Evolutionary conservation across 2,113 vertebrate species (phyloP).

Genomic region (Sclerurus mexicanus): DNA sequence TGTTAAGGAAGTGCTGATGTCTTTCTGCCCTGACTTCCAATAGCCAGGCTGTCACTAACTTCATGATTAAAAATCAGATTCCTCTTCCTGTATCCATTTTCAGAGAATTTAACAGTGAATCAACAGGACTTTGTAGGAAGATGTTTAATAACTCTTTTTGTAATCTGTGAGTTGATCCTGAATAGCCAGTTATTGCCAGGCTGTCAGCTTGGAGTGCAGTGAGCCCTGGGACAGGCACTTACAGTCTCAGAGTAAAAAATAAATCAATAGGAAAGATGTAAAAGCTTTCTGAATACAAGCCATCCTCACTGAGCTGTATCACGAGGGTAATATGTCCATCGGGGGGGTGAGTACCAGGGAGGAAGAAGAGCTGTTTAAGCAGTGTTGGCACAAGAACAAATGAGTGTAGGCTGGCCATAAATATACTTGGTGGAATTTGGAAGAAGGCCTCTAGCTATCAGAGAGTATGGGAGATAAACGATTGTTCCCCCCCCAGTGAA

Average conservation of each 20-base stretch:
- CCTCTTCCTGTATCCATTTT: neutral
- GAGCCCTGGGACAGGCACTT: neutral
- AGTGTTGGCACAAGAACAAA: neutral
- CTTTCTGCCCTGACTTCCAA: neutral
- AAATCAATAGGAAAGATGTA: neutral
- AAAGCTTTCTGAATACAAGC: neutral
- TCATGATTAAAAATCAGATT: neutral
- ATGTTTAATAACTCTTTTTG: neutral
- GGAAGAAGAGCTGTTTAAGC: neutral
- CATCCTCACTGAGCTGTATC: neutral
- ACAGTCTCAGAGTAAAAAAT: neutral
- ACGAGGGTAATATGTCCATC: neutral
- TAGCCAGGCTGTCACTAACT: neutral
- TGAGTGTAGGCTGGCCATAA: neutral
- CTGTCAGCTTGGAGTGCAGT: neutral
- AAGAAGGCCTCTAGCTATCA: neutral
- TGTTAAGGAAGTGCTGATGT: neutral
- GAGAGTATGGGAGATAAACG: neutral
- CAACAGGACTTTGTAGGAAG: neutral
- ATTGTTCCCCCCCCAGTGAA: neutral
- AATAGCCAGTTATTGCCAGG: neutral
- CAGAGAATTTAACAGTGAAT: neutral
- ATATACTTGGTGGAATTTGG: neutral
- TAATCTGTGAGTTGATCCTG: neutral
- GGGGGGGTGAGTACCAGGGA: neutral